These are phyloP conservation scores for Enteromius anoplus DNA, from an alignment of 2,797 vertebrate species.

Conservation along the genomic window DNA sequence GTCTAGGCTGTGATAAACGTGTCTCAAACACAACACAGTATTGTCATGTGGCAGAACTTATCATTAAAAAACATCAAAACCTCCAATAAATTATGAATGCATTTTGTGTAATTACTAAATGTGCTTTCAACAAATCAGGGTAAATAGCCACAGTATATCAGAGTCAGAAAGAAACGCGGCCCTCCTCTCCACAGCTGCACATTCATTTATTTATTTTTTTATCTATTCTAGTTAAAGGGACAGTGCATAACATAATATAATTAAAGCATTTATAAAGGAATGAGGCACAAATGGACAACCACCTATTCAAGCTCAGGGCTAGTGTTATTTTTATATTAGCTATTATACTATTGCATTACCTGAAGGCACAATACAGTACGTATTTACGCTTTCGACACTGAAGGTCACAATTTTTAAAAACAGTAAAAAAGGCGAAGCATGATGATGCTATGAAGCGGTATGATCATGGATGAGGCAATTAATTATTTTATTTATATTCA, in stretches of 20 bases:
- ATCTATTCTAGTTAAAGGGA: neutral
- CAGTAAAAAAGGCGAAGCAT: too few species aligned
- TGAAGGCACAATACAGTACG: too few species aligned
- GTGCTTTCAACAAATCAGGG: constrained; percentile 8
- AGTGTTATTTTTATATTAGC: neutral
- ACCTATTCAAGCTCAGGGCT: neutral
- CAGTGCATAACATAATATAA: neutral
- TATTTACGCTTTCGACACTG: too few species aligned
- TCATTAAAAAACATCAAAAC: neutral
- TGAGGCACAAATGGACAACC: neutral
- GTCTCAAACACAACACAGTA: neutral
- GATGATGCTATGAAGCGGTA: too few species aligned
- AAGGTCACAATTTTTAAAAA: too few species aligned
- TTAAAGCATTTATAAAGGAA: neutral
- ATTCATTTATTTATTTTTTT: constrained; percentile 14
- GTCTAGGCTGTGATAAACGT: constrained; percentile 17
- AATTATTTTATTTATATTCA: too few species aligned
- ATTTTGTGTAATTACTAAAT: neutral
- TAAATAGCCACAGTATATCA: neutral
- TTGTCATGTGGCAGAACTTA: neutral
- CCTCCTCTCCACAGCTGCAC: neutral
- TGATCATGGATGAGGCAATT: too few species aligned
- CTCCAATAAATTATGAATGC: neutral
- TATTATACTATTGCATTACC: neutral
- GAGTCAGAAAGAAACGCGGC: neutral